These are phyloP conservation scores for Eubasilissa splendida DNA, from an alignment of 2,888 invertebrate species.

Conservation along the genomic window DNA sequence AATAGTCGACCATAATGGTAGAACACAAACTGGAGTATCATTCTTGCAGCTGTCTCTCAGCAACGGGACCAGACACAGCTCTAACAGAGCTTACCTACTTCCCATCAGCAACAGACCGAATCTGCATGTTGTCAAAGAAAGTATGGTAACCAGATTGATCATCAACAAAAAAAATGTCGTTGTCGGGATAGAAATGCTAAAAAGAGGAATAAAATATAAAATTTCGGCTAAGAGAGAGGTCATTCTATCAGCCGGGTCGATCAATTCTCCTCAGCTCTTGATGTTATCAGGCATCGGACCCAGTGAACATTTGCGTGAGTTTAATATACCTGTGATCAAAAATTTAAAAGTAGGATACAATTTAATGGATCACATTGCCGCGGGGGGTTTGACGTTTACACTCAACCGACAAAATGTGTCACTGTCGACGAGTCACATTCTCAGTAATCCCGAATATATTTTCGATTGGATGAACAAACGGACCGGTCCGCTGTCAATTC, in stretches of 20 bases:
- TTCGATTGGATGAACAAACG: slow-evolving; percentile 73
- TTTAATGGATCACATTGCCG: slow-evolving; percentile 80
- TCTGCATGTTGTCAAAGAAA: slow-evolving; percentile 75
- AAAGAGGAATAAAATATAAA: slow-evolving; percentile 69
- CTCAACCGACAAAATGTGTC: slow-evolving; percentile 65
- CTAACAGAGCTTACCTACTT: slow-evolving; percentile 78
- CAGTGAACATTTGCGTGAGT: slow-evolving; percentile 71
- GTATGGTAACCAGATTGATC: slow-evolving; percentile 74
- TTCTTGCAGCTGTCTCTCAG: slow-evolving; percentile 77
- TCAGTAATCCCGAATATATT: slow-evolving; percentile 67
- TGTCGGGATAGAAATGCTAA: slow-evolving; percentile 75
- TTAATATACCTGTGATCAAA: slow-evolving; percentile 72
- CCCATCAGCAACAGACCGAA: slow-evolving; percentile 75
- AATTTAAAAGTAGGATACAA: slow-evolving; percentile 79
- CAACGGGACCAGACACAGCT: slow-evolving; percentile 79
- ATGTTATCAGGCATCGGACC: slow-evolving; percentile 87
- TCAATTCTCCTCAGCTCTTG: slow-evolving; percentile 84
- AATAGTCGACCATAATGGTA: slow-evolving; percentile 76
- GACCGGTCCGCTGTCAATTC: slow-evolving; percentile 74
- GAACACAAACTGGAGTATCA: slow-evolving; percentile 75
- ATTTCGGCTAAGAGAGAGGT: slow-evolving; percentile 80
- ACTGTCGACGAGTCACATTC: slow-evolving; percentile 61
- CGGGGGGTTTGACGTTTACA: slow-evolving; percentile 76
- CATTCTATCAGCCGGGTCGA: slow-evolving; percentile 82
- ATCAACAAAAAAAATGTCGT: slow-evolving; percentile 73